A percentile compares a stretch with the other conserved stretches of the same genome.
Conservation (phyloP, 2,888 invertebrate species). For the Drosophila pseudotalamancana region DNA sequence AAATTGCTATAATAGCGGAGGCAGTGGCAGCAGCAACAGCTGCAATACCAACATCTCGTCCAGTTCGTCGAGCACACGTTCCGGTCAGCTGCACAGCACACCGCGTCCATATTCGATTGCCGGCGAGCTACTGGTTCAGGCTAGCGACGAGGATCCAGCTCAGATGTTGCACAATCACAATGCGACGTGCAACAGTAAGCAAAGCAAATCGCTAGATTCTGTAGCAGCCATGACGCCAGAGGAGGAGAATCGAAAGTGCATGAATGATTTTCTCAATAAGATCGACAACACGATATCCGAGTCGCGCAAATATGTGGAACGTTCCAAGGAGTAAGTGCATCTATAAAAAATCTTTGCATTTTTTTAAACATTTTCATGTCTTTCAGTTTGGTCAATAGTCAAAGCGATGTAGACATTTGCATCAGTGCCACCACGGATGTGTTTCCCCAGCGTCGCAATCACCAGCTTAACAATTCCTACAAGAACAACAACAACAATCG, state of each 20-base stretch:
- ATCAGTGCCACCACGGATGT: conserved; percentile 72
- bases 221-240: conserved; percentile 87
- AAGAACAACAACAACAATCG: conserved; percentile 77
- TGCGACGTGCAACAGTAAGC: conserved; percentile 75
- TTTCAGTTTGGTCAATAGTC: conserved; percentile 80
- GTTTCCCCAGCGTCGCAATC: conserved; percentile 74
- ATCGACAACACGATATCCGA: conserved; percentile 93
- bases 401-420: conserved; percentile 82
- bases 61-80: conserved; percentile 52
- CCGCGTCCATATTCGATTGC: conserved; percentile 87
- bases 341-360: not conserved
- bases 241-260: conserved; percentile 90
- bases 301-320: conserved; percentile 92
- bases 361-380: not conserved
- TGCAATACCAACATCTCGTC: conserved; percentile 58
- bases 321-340: conserved; percentile 92
- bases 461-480: conserved; percentile 81
- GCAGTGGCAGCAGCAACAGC: conserved; percentile 33
- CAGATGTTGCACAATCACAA: conserved; percentile 61
- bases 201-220: conserved; percentile 85
- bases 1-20: conserved; percentile 30
- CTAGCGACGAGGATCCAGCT: conserved; percentile 67
- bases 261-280: conserved; percentile 92
- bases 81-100: conserved; percentile 74
- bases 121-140: conserved; percentile 82